These are phyloP conservation scores for Euglossa dilemma DNA, from an alignment of 1,140 invertebrate species.

Conservation along the genomic window DNA sequence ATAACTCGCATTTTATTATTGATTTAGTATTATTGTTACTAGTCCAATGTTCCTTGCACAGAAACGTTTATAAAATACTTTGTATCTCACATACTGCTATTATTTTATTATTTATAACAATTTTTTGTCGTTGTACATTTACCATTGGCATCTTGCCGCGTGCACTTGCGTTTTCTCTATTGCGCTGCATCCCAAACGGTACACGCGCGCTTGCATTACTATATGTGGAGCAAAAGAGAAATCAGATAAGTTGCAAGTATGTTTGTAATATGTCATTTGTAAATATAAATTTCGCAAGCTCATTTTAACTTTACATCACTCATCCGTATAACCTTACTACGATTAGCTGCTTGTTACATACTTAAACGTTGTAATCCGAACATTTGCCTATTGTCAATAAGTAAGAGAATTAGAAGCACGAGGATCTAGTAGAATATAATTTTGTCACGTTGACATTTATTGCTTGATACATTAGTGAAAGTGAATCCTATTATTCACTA, in stretches of 20 bases:
- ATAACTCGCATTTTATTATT: too few species aligned
- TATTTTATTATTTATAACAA: neutral
- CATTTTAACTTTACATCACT: neutral
- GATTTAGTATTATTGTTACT: too few species aligned
- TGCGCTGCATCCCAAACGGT: neutral
- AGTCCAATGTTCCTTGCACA: neutral
- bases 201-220: neutral
- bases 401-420: too few species aligned
- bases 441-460: neutral
- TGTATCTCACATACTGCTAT: too few species aligned
- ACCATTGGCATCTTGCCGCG: conserved; percentile 13
- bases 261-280: neutral
- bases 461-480: neutral
- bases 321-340: neutral
- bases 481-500: neutral
- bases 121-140: neutral
- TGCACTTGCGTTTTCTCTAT: neutral
- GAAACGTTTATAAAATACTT: neutral
- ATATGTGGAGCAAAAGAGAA: conserved; percentile 17
- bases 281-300: neutral
- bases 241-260: conserved; percentile 15
- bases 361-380: neutral
- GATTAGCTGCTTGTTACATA: neutral
- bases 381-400: neutral
- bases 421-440: too few species aligned